These are phyloP conservation scores for Cyphomyrmex costatus DNA, from an alignment of 1,140 invertebrate genomes.

Conservation along the genomic window DNA sequence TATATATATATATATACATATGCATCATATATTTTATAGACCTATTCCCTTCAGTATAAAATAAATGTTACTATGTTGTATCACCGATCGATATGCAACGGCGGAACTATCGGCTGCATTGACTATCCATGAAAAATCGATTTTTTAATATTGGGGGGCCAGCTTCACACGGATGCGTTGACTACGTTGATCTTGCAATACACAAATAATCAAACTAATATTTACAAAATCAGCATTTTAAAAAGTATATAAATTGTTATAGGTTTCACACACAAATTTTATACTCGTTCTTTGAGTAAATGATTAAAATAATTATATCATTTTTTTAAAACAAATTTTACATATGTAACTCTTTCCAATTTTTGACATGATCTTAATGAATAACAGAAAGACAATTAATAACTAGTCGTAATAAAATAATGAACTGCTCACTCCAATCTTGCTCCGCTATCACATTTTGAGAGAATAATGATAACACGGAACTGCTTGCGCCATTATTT, in stretches of 20 bases:
- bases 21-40: not conserved
- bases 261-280: not conserved
- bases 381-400: not conserved
- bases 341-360: not conserved
- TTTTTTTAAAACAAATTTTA: not conserved
- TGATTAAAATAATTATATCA: not conserved
- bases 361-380: not conserved
- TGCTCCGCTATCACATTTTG: too few relatives aligned
- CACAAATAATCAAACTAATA: not conserved
- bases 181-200: not conserved
- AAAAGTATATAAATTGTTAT: not conserved
- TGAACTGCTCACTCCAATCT: too few relatives aligned
- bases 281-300: not conserved
- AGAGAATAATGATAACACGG: too few relatives aligned
- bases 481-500: too few relatives aligned
- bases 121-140: too few relatives aligned
- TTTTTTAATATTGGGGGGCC: too few relatives aligned
- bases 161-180: too few relatives aligned
- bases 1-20: not conserved
- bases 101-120: not conserved
- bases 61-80: not conserved
- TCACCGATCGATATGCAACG: not conserved
- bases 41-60: not conserved
- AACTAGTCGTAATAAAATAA: too few relatives aligned
- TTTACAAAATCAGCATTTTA: not conserved